Base-by-base conservation (phyloP, 1,140 invertebrate genomes). In the Bombus impatiens region DNA sequence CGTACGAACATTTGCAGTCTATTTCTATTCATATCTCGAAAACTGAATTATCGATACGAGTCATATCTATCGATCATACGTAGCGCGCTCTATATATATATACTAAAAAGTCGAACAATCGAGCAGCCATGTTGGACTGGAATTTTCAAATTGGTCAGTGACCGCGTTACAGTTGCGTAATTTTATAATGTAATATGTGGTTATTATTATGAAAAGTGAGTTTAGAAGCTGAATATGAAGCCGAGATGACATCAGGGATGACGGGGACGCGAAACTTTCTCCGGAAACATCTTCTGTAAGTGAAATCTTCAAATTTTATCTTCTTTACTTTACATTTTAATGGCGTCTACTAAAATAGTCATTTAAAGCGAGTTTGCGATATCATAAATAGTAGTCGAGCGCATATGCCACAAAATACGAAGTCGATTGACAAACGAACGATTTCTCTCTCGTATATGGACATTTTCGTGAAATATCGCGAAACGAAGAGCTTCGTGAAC, bases 401-500 rank as follows among this genome's bases (percentile, higher is more conserved):
- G 25, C n/a, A 9, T 13, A 77, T 62, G 13, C 13, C 1, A 53
- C 2, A 9, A n/a, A 70, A 28, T 35, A 13, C 0, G 10, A 37
- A 32, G 28, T 28, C 53, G 3, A n/a, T 78, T 3, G 76, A 47
- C 2, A 44, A 44, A 44, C 59, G 59, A 22, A 32, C 10, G 40
- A 47, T 80, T 65, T 53, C 15, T n/a, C 32, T 22, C 35, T 74
- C 12, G 53, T 44, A 18, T 2, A 62, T 12, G n/a, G 35, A n/a
- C 35, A 42, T 82, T 59, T 74, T 42, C 22, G 59, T 25, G 15
- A 53, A 67, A 71, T 53, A 70, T 6, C 37, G 67, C 25, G 67
- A 84, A 79, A 79, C n/a, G 40, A 72, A 62, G 15, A 42, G 84
- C 25, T 42, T 72, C n/a, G 68, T 62, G 77, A 72, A 74, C 28